Evolutionary conservation across 2,888 invertebrate species (phyloP).

Genomic region (Agrochola lota): DNA sequence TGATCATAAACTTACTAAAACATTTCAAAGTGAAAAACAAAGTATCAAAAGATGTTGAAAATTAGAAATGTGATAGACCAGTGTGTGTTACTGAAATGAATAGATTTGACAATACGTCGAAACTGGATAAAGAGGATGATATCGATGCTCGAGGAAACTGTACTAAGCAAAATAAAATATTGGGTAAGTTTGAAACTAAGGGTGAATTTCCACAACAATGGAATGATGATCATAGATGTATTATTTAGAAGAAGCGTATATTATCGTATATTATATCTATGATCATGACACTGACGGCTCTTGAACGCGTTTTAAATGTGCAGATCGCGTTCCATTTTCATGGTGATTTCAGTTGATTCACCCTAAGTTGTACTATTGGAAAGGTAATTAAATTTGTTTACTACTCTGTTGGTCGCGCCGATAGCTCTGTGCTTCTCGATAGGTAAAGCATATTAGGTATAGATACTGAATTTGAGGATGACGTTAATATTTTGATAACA

Average conservation of each 20-base stretch:
- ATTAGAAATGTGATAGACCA: constrained; percentile 53
- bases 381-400: neutral
- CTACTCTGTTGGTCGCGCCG: too few species aligned
- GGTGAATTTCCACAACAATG: neutral
- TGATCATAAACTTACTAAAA: constrained; percentile 36
- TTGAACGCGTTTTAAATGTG: neutral
- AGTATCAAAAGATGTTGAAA: constrained; percentile 44
- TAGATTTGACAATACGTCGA: constrained; percentile 81
- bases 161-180: constrained; percentile 84
- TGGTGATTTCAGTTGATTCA: too few species aligned
- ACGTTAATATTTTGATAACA: neutral
- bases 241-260: too few species aligned
- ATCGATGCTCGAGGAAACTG: constrained; percentile 82
- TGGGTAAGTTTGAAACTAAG: constrained; percentile 76
- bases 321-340: too few species aligned
- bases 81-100: constrained; percentile 80
- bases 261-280: too few species aligned
- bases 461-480: neutral
- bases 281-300: neutral
- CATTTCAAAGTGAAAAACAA: constrained; percentile 61
- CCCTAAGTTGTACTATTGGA: neutral
- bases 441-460: neutral
- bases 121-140: constrained; percentile 81
- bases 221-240: neutral
- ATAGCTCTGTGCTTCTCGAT: too few species aligned